Evolutionary conservation across 2,113 vertebrate species (phyloP).

Genomic region (Myotis davidii): DNA sequence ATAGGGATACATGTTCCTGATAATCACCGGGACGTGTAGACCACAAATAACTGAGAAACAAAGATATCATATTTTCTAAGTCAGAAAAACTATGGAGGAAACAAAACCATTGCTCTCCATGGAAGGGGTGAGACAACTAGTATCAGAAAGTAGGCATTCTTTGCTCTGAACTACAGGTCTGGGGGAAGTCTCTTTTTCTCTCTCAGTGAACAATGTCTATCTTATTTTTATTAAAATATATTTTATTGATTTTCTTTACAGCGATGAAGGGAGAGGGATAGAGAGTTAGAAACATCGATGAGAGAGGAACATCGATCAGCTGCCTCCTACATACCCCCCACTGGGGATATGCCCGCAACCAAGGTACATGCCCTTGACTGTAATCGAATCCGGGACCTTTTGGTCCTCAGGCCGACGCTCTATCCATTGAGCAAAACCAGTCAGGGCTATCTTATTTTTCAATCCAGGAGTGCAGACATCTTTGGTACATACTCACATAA

Average conservation of each 20-base stretch:
- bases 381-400: too few relatives aligned
- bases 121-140: neutral
- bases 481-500: neutral
- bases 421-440: too few relatives aligned
- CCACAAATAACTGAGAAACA: conserved; percentile 3
- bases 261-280: too few relatives aligned
- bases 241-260: too few relatives aligned
- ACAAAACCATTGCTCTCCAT: neutral
- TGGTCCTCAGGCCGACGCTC: too few relatives aligned
- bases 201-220: neutral
- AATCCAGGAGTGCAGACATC: neutral
- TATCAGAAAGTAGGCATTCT: neutral
- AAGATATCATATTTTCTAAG: neutral
- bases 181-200: neutral
- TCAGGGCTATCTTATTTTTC: neutral
- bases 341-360: too few relatives aligned
- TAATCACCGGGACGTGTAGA: neutral
- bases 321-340: too few relatives aligned
- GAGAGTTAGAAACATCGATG: too few relatives aligned
- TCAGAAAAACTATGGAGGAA: neutral
- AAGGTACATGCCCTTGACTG: too few relatives aligned
- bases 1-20: neutral
- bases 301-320: too few relatives aligned
- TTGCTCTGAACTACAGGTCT: neutral
- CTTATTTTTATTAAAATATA: neutral